Evolutionary conservation across 1,140 invertebrate species (phyloP).

Genomic region (Epicauta chinensis): DNA sequence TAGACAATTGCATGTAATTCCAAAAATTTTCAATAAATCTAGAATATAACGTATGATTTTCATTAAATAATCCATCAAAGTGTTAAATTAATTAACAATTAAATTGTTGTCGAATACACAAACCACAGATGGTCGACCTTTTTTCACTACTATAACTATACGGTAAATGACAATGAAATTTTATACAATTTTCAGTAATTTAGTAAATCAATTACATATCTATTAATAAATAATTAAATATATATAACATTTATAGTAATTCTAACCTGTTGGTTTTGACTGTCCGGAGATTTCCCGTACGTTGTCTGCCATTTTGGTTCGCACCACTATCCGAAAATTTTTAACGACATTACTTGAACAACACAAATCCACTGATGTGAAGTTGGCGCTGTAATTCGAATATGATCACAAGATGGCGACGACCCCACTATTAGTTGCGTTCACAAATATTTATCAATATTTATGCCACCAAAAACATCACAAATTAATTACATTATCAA

Average conservation of each 20-base stretch:
- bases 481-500: too few species aligned
- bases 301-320: conserved; percentile 57
- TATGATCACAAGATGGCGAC: too few species aligned
- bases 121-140: conserved; percentile 33
- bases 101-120: background rate
- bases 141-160: conserved; percentile 33
- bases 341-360: conserved; percentile 16
- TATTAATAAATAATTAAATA: conserved; percentile 2
- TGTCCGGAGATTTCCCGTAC: conserved; percentile 51
- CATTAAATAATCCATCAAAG: background rate
- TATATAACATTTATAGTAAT: conserved; percentile 15
- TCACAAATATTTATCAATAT: too few species aligned
- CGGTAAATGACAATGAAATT: conserved; percentile 2
- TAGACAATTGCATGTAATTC: too few species aligned
- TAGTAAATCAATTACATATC: background rate
- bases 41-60: background rate
- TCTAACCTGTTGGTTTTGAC: conserved; percentile 50
- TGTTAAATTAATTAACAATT: background rate
- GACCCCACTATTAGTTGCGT: too few species aligned
- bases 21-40: background rate
- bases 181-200: background rate
- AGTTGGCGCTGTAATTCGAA: too few species aligned
- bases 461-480: too few species aligned
- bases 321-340: conserved; percentile 25
- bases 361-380: too few species aligned